Base-by-base conservation (phyloP, 2,797 vertebrate species). In the Urocyon cinereoargenteus region DNA sequence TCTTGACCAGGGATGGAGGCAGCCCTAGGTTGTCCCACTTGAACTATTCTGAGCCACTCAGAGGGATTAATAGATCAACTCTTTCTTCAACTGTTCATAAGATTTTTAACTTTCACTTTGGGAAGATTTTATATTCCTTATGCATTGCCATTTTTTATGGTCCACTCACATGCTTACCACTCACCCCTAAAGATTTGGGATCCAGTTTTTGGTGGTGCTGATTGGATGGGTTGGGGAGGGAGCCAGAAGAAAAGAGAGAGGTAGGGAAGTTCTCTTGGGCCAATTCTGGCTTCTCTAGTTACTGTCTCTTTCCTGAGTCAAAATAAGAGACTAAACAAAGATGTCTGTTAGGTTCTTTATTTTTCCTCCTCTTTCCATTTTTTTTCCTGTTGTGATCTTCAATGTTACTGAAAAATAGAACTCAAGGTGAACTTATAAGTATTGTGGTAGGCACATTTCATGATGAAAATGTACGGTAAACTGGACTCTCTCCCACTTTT, bases 401-500 rank as follows among this genome's bases (percentile, higher is more conserved):
- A 21, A 36, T 15, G 53, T 57, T 81, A 81, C 53, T 57, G 53
- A 81, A 81, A 36, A 81, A 57, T 24, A 61, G 68, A 61, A 51
- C 59, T 19, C 36, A 88, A 49, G 57, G 36, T 34, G 31, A 89
- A 34, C 59, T 62, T 89, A 22, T 77, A 24, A 62, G 24, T 51
- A 40, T 19, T 34, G 28, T 22, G 28, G 14, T 89, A 13, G 31
- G 21, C 45, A 28, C 62, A 49, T 62, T 77, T 77, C 55, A 49
- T 49, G 55, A 40, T 34, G 70, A 22, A 49, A 40, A 61, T 59
- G 59, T 88, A 61, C 4, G 57, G n/a, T 28, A 59, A 73, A 61
- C 19, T 26, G 31, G 10, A 3, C 57, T 14, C 18, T 49, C 22
- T 3, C 2, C 36, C 12, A 11, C 34, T 0, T 4, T 4, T 75